Evolutionary conservation across 2,113 vertebrate species (phyloP).

Genomic region (Macroglossus sobrinus): DNA sequence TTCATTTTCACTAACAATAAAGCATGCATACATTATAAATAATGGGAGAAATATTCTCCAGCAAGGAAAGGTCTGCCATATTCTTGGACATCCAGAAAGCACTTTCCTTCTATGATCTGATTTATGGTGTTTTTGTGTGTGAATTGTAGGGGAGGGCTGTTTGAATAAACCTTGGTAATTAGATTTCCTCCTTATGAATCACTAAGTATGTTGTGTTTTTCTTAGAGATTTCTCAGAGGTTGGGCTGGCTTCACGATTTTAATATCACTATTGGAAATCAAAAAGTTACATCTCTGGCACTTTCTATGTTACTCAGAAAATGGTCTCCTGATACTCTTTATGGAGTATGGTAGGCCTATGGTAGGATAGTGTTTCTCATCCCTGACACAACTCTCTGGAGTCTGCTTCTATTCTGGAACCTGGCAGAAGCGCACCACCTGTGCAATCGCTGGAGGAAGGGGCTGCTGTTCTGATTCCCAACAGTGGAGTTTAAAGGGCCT

Average conservation of each 20-base stretch:
- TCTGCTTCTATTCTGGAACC: background rate
- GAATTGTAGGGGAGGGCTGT: background rate
- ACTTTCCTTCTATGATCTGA: background rate
- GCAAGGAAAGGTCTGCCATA: background rate
- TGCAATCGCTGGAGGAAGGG: background rate
- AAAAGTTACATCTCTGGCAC: background rate
- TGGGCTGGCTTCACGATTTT: background rate
- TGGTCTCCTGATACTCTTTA: background rate
- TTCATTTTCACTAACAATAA: constrained; percentile 38
- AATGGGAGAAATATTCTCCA: constrained; percentile 11
- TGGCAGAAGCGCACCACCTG: background rate
- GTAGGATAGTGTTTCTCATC: background rate
- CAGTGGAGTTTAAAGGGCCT: background rate
- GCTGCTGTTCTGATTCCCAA: background rate
- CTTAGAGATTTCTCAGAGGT: background rate
- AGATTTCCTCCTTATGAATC: background rate
- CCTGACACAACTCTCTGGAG: background rate
- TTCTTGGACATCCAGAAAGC: background rate
- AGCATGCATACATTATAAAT: background rate
- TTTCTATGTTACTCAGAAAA: background rate
- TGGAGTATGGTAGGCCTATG: background rate
- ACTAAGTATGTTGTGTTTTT: background rate
- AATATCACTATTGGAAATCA: background rate
- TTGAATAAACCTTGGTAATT: background rate
- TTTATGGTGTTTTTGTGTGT: background rate